Evolutionary conservation across 2,113 vertebrate species (phyloP).

Genomic region (Ivindomyrus marchei): DNA sequence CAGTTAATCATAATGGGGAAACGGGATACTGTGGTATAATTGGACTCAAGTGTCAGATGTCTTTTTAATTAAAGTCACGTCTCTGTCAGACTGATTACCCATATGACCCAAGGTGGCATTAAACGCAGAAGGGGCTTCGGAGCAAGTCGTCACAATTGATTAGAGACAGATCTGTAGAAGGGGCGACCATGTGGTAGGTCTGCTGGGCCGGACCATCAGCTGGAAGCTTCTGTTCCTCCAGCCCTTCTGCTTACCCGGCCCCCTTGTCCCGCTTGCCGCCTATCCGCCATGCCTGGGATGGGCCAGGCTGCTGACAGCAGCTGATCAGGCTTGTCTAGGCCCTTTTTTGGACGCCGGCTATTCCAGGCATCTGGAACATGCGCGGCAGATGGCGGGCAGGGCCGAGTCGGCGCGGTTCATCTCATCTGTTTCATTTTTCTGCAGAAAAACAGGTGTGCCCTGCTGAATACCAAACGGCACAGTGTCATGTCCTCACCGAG

Average conservation of each 20-base stretch:
- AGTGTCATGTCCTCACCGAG: neutral
- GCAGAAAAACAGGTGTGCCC: conserved; percentile 1
- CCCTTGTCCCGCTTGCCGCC: neutral
- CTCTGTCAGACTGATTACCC: neutral
- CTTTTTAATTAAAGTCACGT: neutral
- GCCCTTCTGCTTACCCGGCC: neutral
- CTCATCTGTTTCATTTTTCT: neutral
- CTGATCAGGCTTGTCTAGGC: neutral
- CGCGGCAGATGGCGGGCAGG: neutral
- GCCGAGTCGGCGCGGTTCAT: too few relatives aligned
- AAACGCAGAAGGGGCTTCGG: neutral
- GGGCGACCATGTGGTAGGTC: neutral
- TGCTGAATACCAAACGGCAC: neutral
- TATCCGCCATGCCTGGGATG: neutral
- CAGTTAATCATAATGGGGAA: neutral
- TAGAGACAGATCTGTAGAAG: neutral
- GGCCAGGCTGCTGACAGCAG: neutral
- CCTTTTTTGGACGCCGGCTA: neutral
- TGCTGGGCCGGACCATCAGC: neutral
- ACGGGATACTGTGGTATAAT: neutral
- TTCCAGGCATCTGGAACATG: conserved; percentile 27
- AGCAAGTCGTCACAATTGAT: neutral
- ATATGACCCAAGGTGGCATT: neutral
- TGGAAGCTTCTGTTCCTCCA: neutral
- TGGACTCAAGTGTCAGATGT: neutral